Evolutionary conservation across 2,113 vertebrate species (phyloP).

Genomic region (Boleophthalmus pectinirostris): DNA sequence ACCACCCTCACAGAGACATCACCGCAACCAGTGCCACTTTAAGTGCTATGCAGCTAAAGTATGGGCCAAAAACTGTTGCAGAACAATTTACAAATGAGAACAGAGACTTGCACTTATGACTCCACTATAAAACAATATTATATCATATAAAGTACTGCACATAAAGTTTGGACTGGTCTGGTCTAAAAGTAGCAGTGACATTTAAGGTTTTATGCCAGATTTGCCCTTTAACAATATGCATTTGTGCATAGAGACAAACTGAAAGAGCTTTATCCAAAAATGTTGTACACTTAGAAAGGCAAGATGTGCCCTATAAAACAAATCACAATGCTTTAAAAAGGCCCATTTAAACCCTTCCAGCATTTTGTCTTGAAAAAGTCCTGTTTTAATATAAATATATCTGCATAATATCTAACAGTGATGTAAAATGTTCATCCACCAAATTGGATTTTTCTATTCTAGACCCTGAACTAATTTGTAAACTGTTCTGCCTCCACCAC

Average conservation of each 20-base stretch:
- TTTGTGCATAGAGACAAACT: background rate
- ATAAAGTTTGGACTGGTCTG: background rate
- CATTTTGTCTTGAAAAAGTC: background rate
- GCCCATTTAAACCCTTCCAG: background rate
- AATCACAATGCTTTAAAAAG: background rate
- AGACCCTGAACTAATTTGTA: background rate
- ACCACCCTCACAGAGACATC: background rate
- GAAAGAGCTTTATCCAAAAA: background rate
- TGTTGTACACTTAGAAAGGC: too few relatives aligned
- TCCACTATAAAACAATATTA: background rate
- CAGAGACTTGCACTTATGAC: background rate
- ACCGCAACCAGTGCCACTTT: background rate
- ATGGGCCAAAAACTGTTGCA: background rate
- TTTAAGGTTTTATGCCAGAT: background rate
- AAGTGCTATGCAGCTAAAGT: constrained; percentile 2
- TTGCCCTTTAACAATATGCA: background rate
- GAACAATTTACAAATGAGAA: constrained; percentile 6
- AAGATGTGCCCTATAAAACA: too few relatives aligned
- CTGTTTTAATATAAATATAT: background rate
- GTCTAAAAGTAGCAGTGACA: constrained; percentile 1
- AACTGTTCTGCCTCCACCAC: background rate
- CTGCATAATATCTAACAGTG: background rate
- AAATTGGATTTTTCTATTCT: background rate
- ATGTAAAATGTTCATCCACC: background rate
- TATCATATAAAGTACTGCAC: background rate